phyloP scores from a whole-genome alignment of 2,888 invertebrate species.

The Ormyrus pomaceus region DNA sequence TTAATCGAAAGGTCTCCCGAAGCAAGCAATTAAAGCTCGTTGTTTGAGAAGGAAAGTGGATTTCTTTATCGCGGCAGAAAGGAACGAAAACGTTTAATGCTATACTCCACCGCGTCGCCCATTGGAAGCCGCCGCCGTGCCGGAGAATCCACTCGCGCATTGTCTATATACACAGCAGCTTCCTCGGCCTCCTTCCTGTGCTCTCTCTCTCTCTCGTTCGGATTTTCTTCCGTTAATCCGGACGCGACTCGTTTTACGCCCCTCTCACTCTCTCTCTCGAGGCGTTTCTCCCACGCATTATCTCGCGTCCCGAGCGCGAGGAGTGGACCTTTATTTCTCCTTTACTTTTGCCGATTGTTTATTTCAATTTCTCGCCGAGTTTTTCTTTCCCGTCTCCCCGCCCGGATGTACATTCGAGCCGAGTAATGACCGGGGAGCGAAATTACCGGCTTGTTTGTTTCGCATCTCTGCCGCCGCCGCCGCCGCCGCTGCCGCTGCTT shows the following conservation, averaged over 20 bases:
- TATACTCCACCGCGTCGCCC: background rate
- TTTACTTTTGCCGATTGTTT: conserved; percentile 24
- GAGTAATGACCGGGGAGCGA: conserved; percentile 54
- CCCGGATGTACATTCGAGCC: conserved; percentile 28
- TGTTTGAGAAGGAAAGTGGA: conserved; percentile 51
- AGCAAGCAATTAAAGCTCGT: conserved; percentile 39
- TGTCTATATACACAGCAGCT: conserved; percentile 40
- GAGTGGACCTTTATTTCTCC: conserved; percentile 6
- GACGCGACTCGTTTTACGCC: background rate
- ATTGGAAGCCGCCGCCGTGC: background rate
- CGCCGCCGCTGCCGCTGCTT: conserved; percentile 26
- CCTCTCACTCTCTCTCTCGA: conserved; percentile 11
- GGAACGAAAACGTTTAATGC: conserved; percentile 36
- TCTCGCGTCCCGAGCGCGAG: conserved; percentile 33
- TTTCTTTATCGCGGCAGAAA: conserved; percentile 40
- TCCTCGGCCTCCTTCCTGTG: background rate
- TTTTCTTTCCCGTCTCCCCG: background rate
- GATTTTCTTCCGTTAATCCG: conserved; percentile 50
- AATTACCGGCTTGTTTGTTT: conserved; percentile 62
- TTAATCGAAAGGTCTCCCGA: conserved; percentile 35
- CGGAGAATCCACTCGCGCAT: background rate
- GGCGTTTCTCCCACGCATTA: conserved; percentile 10
- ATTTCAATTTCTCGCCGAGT: background rate
- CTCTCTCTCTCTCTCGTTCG: conserved; percentile 29
- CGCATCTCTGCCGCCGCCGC: conserved; percentile 54